Evolutionary conservation across 2,888 invertebrate species (phyloP).

Genomic region (Andricus curvator): DNA sequence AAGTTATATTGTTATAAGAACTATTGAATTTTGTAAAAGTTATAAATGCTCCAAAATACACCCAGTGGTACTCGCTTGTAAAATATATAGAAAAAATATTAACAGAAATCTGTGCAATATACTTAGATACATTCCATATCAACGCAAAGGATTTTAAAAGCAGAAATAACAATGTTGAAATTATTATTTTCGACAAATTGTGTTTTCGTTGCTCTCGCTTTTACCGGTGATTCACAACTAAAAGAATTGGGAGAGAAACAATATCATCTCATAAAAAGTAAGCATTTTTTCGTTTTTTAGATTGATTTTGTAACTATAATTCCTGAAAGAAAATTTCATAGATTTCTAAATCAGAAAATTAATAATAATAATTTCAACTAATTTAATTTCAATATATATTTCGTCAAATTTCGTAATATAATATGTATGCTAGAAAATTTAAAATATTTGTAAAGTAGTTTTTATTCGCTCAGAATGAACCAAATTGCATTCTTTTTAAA

Average conservation of each 20-base stretch:
- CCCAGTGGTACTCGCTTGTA: neutral
- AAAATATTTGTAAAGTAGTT: too few relatives aligned
- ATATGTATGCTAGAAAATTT: too few relatives aligned
- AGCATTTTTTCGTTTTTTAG: slow-evolving; percentile 28
- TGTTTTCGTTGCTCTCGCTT: slow-evolving; percentile 49
- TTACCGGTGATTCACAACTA: slow-evolving; percentile 57
- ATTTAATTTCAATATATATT: too few relatives aligned
- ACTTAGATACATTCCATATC: neutral
- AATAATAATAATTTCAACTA: too few relatives aligned
- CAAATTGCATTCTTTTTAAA: too few relatives aligned
- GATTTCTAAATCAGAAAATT: too few relatives aligned
- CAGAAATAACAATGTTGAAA: slow-evolving; percentile 4
- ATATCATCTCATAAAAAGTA: slow-evolving; percentile 65
- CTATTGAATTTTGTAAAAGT: neutral
- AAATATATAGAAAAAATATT: neutral
- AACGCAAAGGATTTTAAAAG: neutral
- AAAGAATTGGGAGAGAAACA: slow-evolving; percentile 69
- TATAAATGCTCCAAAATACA: neutral
- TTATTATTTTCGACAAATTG: slow-evolving; percentile 45
- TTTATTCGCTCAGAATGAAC: too few relatives aligned
- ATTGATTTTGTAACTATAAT: too few relatives aligned
- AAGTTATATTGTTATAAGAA: neutral
- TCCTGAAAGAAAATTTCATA: too few relatives aligned
- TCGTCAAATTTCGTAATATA: too few relatives aligned
- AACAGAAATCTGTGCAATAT: neutral